Evolutionary conservation across 2,113 vertebrate genomes (phyloP).

Genomic region (Phrynosoma platyrhinos): DNA sequence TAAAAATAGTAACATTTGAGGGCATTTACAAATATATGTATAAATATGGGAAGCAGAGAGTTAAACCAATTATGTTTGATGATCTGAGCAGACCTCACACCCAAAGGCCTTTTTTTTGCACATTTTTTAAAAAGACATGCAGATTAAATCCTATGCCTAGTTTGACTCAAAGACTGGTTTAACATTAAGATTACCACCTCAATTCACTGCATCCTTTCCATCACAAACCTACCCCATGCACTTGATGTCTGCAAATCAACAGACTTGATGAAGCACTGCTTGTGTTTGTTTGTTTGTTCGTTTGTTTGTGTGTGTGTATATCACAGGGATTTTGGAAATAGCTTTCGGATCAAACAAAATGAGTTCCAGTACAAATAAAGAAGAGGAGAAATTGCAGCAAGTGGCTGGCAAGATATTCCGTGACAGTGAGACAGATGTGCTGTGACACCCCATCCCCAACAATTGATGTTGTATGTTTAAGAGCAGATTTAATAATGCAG

Average conservation of each 20-base stretch:
- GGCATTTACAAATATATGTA: neutral
- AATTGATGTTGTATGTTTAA: slow-evolving; percentile 54
- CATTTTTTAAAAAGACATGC: neutral
- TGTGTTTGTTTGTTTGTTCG: slow-evolving; percentile 40
- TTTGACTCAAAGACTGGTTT: slow-evolving; percentile 6
- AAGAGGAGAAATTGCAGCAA: slow-evolving; percentile 52
- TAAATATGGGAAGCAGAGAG: no score
- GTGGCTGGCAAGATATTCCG: slow-evolving; percentile 50
- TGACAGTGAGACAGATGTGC: slow-evolving; percentile 48
- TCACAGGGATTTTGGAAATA: slow-evolving; percentile 62
- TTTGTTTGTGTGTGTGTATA: neutral
- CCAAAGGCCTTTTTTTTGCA: no score
- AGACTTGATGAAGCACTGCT: slow-evolving; percentile 30
- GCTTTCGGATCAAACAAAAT: slow-evolving; percentile 60
- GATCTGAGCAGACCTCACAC: no score
- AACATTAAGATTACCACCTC: slow-evolving; percentile 37
- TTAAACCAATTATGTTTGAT: no score
- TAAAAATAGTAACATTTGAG: neutral
- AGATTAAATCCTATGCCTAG: neutral
- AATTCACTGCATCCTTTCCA: slow-evolving; percentile 5
- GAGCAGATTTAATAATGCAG: slow-evolving; percentile 56
- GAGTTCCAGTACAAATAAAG: slow-evolving; percentile 67
- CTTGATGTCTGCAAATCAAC: slow-evolving; percentile 40
- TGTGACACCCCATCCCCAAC: neutral
- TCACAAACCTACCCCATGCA: slow-evolving; percentile 34